Percentiles rank a stretch among this genome's conserved stretches.
phyloP scores from a whole-genome alignment of 2,113 vertebrate species.

The Conger conger region DNA sequence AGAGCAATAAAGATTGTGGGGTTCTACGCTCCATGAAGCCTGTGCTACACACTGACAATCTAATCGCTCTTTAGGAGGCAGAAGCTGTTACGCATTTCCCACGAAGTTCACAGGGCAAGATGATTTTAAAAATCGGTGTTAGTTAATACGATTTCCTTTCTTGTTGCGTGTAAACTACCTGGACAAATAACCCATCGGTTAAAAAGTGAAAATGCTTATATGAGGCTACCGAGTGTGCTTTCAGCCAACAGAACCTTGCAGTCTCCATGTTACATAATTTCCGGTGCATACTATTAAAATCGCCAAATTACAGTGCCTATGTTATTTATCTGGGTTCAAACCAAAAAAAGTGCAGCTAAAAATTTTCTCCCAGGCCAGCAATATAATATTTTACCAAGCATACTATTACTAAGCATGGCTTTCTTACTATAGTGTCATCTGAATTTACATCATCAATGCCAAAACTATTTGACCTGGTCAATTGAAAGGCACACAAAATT shows the following conservation, averaged over 20 bases:
- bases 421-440: neutral
- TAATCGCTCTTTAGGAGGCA: neutral
- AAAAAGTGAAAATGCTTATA: too few relatives aligned
- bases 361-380: conserved; percentile 20
- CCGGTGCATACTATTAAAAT: neutral
- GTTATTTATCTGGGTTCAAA: neutral
- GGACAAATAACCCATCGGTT: neutral
- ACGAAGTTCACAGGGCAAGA: neutral
- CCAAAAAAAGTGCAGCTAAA: neutral
- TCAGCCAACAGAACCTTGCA: neutral
- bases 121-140: neutral
- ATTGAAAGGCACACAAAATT: neutral
- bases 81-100: neutral
- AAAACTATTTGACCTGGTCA: neutral
- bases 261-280: neutral
- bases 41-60: neutral
- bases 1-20: too few relatives aligned
- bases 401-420: neutral
- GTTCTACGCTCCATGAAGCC: neutral
- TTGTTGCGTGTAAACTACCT: neutral
- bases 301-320: neutral
- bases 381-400: neutral
- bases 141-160: neutral
- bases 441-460: neutral
- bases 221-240: neutral